Evolutionary conservation across 2,113 vertebrate genomes (phyloP), one percentile per base, ranked within the genome.

Genomic region (Apodemus speciosus): DNA sequence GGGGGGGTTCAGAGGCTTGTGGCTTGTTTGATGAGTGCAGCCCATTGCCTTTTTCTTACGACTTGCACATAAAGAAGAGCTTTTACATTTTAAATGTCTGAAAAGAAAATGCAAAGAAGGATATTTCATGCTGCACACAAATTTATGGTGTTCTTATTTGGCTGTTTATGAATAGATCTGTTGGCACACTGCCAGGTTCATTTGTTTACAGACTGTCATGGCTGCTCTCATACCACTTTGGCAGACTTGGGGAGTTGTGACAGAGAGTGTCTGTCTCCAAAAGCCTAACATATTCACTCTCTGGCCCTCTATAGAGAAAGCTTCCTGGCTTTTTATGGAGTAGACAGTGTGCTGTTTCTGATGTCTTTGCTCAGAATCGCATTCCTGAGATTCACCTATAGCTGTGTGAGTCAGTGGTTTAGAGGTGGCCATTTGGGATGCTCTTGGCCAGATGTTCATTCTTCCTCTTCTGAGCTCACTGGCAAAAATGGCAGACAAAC

Each of bases 111-210:
- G 58, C 53, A 77, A 90, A 89, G 86, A 89, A 69, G 77, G 38
- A 64, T 62, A 91, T 72, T 94, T 96, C 21, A 80, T 91, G 80
- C 71, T 81, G 91, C 81, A 89, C 95, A 89, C 60, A 94, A 88
- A 68, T 89, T 76, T n/a, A 83, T 84, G 89, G 56, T 84, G 93
- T 92, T 68, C 62, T n/a, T 85, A 35, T 49, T 68, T 51, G 83
- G 43, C 4, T 30, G 93, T 91, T 89, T 94, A 85, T 92, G 87
- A 92, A 85, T 76, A 85, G 75, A 72, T 38, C 23, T 40, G 35
- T 77, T 89, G 86, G 91, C 84, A 68, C 1, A 23, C 64, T 6
- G 89, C 75, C 77, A 27, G 9, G 75, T 49, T 89, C 43, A 18
- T 91, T 88, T 85, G 79, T 84, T 85, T 93, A 58, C 46, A 13